Evolutionary conservation across 2,797 vertebrate genomes (phyloP).

Genomic region (Neosilurus hyrtlii): DNA sequence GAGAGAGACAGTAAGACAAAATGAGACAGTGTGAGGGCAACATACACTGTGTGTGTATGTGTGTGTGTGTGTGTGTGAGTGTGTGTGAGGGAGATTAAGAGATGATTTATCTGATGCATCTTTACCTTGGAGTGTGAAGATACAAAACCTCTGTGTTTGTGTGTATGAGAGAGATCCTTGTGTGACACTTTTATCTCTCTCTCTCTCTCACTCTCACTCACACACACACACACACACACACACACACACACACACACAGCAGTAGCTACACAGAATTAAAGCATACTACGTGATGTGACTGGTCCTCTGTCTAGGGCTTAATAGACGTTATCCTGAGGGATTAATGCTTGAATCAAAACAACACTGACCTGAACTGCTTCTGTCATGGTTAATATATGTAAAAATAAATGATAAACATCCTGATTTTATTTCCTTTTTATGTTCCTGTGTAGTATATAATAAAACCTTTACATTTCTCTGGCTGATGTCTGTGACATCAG

Average conservation of each 20-base stretch:
- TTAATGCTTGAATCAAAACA: too few relatives aligned
- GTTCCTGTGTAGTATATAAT: too few relatives aligned
- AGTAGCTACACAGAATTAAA: neutral
- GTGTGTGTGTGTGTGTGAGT: neutral
- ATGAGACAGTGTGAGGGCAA: neutral
- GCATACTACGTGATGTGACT: too few relatives aligned
- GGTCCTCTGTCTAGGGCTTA: too few relatives aligned
- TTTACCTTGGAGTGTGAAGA: neutral
- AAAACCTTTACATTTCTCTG: too few relatives aligned
- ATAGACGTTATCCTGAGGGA: too few relatives aligned
- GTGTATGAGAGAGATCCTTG: neutral
- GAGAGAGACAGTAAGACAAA: neutral
- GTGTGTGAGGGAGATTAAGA: neutral
- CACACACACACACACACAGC: neutral
- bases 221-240: neutral
- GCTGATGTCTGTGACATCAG: too few relatives aligned
- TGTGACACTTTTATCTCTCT: neutral
- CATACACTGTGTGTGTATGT: neutral
- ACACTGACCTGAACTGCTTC: too few relatives aligned
- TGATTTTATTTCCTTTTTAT: too few relatives aligned
- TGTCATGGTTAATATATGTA: too few relatives aligned
- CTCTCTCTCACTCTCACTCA: neutral
- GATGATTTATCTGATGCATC: constrained; percentile 1
- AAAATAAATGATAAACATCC: too few relatives aligned
- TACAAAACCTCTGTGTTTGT: neutral